Conservation (phyloP, 2,113 vertebrate genomes). For the Calonectris borealis region DNA sequence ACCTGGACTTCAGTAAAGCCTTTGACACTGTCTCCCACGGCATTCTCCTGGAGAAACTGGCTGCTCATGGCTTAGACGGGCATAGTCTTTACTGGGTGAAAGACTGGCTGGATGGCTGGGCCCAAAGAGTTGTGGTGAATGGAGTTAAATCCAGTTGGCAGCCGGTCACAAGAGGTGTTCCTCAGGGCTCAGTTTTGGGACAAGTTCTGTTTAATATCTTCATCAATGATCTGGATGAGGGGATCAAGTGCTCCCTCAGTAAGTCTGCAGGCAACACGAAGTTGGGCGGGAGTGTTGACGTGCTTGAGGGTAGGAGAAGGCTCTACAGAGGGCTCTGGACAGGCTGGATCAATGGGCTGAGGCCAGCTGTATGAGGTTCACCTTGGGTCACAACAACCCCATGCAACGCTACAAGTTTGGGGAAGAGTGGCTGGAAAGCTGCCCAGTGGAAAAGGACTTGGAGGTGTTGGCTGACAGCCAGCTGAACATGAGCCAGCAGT, state of each 20-base stretch:
- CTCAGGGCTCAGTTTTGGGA: background rate
- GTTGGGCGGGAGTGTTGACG: too few species aligned
- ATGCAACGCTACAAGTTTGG: too few species aligned
- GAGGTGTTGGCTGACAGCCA: too few species aligned
- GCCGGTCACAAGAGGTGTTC: background rate
- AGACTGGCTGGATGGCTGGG: accelerated
- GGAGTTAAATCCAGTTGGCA: background rate
- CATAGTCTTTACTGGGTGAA: background rate
- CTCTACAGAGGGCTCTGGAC: too few species aligned
- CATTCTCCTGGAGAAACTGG: background rate
- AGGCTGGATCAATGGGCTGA: too few species aligned
- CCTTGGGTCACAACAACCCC: too few species aligned
- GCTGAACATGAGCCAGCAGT: too few species aligned
- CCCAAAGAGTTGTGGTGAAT: background rate
- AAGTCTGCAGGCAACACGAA: background rate
- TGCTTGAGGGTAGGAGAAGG: too few species aligned
- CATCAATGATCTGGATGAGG: background rate
- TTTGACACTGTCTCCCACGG: too few species aligned
- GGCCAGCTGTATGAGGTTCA: too few species aligned
- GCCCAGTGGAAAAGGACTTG: too few species aligned
- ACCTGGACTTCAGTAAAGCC: background rate
- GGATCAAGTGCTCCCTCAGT: background rate
- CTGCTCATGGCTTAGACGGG: background rate
- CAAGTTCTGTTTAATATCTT: background rate
- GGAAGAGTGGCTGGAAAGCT: too few species aligned